Conservation (phyloP, 1,140 invertebrate genomes). For the Bombus haemorrhoidalis region DNA sequence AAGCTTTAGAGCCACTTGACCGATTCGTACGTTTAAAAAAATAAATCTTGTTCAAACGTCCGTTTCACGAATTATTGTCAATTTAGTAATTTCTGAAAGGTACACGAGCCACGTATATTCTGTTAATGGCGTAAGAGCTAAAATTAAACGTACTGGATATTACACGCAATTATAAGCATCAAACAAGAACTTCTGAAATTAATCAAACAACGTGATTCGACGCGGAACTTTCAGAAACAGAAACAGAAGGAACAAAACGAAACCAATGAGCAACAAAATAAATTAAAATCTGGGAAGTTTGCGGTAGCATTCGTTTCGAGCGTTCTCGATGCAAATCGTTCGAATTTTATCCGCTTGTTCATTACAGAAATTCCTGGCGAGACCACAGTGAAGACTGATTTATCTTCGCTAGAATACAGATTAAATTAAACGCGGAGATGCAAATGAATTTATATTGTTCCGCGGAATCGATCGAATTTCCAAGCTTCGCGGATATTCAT, state of each 20-base stretch:
- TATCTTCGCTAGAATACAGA: background rate
- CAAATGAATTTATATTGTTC: slow-evolving; percentile 17
- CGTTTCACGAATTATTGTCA: background rate
- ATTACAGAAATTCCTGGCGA: slow-evolving; percentile 22
- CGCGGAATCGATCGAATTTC: background rate
- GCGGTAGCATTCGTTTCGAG: background rate
- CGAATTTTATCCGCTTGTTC: slow-evolving; percentile 7
- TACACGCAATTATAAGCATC: background rate
- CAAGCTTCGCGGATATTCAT: background rate
- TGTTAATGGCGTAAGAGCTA: background rate
- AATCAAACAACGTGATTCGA: background rate
- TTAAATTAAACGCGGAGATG: slow-evolving; percentile 13
- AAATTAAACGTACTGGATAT: background rate
- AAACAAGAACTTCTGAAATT: background rate
- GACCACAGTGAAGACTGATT: background rate
- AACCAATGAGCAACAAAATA: background rate
- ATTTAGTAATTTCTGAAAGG: background rate
- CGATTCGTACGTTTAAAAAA: background rate
- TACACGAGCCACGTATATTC: background rate
- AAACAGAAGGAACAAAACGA: background rate
- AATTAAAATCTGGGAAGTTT: slow-evolving; percentile 3
- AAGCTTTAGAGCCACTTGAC: too few species aligned
- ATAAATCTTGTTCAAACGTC: background rate
- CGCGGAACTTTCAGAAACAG: too few species aligned
- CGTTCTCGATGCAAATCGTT: slow-evolving; percentile 1